Evolutionary conservation across 1,140 invertebrate species (phyloP), one percentile per base, ranked within the genome.

Genomic region (Hyles vespertilio): DNA sequence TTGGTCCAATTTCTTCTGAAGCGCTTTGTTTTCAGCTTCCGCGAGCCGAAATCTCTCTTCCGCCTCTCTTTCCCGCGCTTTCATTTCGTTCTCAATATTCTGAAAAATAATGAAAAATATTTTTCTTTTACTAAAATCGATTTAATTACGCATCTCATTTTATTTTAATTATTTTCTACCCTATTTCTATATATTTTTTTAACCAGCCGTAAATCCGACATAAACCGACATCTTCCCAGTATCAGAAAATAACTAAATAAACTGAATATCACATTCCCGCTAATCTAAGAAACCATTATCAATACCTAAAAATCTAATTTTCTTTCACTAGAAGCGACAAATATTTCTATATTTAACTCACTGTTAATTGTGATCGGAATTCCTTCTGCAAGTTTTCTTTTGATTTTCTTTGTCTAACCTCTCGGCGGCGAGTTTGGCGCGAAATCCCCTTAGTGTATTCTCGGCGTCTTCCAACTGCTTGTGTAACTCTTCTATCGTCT

Each of bases 401-500:
- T 84, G 85, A 12, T 87, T 84, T 36, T 89, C 86, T 47, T 85
- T 87, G 50, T 89, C 84, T 0, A 84, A 53, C 45, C 81, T 69
- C 62, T 89, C 89, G 0, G 84, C 83, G 0, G 86, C 83, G 10
- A 90, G 59, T 59, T 89, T 90, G 1, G 79, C 83, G n/a, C 85
- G 67, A 69, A 87, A 89, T 5, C 80, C 82, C 9, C 81, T 73
- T 5, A 90, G 48, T 0, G 84, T 83, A 0, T 70, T 77, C 61
- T 89, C 88, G 0, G 87, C 88, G 46, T 89, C 84, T 48, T 83
- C 80, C n/a, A 89, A 55, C 67, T 90, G 87, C 50, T 89, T 87
- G 53, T 87, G 78, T 0, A 88, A 64, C 6, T 80, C 79, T 22
- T 82, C 81, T 71, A 81, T 82, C 0, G 76, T 78, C 66, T 84